Percentiles rank a stretch among this genome's conserved stretches.
Evolutionary conservation across 1,140 invertebrate species (phyloP).

Genomic region (Mylabris phalerata): DNA sequence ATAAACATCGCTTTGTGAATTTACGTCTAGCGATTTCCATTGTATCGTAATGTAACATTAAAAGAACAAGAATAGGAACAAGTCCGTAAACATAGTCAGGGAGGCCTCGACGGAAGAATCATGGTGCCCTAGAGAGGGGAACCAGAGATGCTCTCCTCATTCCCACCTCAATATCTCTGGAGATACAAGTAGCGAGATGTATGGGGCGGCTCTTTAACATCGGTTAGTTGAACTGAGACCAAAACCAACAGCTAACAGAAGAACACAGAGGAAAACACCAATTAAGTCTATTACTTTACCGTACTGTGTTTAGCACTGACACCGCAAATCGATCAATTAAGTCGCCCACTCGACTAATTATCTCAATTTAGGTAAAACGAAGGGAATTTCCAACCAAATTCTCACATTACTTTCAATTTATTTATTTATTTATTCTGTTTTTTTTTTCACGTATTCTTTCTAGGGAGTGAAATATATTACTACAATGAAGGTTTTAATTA

Average conservation of each 20-base stretch:
- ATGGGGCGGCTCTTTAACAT: constrained; percentile 37
- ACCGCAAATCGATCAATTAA: constrained; percentile 10
- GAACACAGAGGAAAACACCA: constrained; percentile 31
- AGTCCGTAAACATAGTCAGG: constrained; percentile 33
- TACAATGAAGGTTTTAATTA: constrained; percentile 8
- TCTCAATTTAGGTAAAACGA: too few relatives aligned
- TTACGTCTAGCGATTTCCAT: constrained; percentile 26
- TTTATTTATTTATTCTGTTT: too few relatives aligned
- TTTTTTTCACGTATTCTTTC: too few relatives aligned
- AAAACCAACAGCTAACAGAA: background rate
- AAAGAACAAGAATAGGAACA: constrained; percentile 33
- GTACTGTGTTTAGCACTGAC: too few relatives aligned
- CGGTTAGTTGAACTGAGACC: constrained; percentile 30
- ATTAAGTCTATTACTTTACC: constrained; percentile 30
- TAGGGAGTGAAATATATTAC: too few relatives aligned
- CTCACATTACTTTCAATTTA: too few relatives aligned
- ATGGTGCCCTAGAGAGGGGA: constrained; percentile 37
- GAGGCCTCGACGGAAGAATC: constrained; percentile 34
- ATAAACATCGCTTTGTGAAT: constrained; percentile 26
- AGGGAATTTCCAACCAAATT: too few relatives aligned
- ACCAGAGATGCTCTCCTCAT: constrained; percentile 27
- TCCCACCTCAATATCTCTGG: constrained; percentile 33
- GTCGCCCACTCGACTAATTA: background rate
- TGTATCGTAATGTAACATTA: constrained; percentile 36
- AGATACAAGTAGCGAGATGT: constrained; percentile 33